These are phyloP conservation scores for Eupithecia tripunctaria DNA, from an alignment of 2,888 invertebrate species.

Conservation along the genomic window DNA sequence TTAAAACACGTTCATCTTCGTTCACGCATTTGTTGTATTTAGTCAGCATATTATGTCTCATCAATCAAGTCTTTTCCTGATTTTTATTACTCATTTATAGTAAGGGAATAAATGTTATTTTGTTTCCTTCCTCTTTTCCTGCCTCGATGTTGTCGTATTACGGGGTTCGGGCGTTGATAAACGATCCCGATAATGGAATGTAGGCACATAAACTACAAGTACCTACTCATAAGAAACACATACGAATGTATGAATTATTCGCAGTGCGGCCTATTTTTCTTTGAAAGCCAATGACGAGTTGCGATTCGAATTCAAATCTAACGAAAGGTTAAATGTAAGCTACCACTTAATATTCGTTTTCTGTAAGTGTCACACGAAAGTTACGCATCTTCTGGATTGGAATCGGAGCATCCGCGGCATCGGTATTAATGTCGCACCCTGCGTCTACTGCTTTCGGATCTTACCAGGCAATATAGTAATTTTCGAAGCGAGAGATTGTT, in stretches of 20 bases:
- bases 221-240: conserved; percentile 13
- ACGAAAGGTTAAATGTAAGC: background rate
- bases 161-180: conserved; percentile 51
- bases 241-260: conserved; percentile 15
- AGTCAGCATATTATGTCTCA: conserved; percentile 48
- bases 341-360: background rate
- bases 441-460: too few relatives aligned
- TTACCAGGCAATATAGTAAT: too few relatives aligned
- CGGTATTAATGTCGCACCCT: too few relatives aligned
- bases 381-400: too few relatives aligned
- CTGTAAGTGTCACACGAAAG: background rate
- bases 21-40: conserved; percentile 44
- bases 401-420: too few relatives aligned
- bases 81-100: conserved; percentile 48
- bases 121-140: conserved; percentile 47
- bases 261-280: conserved; percentile 6
- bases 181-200: conserved; percentile 50
- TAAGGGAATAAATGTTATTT: conserved; percentile 50
- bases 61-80: conserved; percentile 47
- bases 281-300: background rate
- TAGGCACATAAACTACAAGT: conserved; percentile 20
- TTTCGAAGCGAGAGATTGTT: too few relatives aligned
- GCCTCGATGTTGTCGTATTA: conserved; percentile 51
- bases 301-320: background rate
- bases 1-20: conserved; percentile 32